Conservation (phyloP, 2,888 invertebrate genomes). For the Spilosoma lubricipeda region DNA sequence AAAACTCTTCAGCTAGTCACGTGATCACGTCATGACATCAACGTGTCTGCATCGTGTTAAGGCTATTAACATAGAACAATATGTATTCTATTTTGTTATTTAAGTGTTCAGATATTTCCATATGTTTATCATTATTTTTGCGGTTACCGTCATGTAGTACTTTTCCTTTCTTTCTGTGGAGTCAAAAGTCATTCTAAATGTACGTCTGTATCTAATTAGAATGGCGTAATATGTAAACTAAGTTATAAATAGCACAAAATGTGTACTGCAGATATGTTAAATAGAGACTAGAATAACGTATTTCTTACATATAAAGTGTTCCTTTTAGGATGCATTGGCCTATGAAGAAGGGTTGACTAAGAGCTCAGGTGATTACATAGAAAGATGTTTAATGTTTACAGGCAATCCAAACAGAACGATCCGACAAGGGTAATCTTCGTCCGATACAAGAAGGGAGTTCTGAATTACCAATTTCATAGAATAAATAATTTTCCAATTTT, state of each 20-base stretch:
- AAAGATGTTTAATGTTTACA: neutral
- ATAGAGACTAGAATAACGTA: neutral
- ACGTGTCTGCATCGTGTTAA: constrained; percentile 53
- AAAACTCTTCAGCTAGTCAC: constrained; percentile 76
- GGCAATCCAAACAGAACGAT: neutral
- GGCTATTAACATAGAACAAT: constrained; percentile 56
- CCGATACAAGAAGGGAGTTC: neutral
- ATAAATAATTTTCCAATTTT: too few species aligned
- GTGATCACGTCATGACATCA: constrained; percentile 65
- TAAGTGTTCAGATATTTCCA: constrained; percentile 15
- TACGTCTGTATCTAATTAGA: neutral
- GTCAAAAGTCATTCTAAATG: neutral
- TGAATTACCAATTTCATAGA: too few species aligned
- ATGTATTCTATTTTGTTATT: constrained; percentile 40
- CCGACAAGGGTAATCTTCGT: neutral
- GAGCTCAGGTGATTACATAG: neutral
- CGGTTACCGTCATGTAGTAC: neutral
- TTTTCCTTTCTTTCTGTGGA: neutral
- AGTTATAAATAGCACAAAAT: neutral
- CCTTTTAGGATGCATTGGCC: neutral
- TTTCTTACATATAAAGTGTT: neutral
- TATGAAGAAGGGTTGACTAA: neutral
- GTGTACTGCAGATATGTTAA: neutral
- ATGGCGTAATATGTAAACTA: neutral
- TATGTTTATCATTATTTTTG: neutral